Conservation (phyloP, 1,140 invertebrate species). For the Platyscapa corneri region DNA sequence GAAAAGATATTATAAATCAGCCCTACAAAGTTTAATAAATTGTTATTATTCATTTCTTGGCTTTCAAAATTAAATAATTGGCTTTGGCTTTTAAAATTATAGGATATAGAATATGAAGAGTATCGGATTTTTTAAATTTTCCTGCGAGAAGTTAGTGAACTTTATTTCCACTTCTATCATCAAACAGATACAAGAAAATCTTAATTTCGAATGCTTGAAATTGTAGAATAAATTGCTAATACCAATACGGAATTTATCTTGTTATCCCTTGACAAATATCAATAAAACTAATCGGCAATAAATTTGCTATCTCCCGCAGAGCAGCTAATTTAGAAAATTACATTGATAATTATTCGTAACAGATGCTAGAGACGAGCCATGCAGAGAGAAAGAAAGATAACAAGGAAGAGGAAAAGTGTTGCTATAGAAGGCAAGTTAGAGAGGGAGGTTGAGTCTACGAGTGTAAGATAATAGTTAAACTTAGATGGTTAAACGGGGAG, state of each 20-base stretch:
- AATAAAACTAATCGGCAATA: no score
- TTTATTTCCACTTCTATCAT: background rate
- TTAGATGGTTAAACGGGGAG: conserved; percentile 59
- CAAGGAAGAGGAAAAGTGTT: background rate
- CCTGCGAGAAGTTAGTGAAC: background rate
- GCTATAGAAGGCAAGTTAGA: background rate
- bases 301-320: background rate
- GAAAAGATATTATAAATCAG: background rate
- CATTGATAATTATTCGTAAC: conserved; percentile 33
- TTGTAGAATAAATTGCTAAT: background rate
- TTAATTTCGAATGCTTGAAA: no score
- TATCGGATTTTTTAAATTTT: background rate
- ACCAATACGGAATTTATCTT: no score
- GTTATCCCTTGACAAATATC: no score
- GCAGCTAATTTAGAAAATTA: background rate
- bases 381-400: background rate
- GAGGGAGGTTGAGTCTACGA: background rate
- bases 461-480: conserved; percentile 59
- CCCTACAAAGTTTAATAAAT: background rate
- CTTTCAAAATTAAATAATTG: background rate
- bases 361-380: background rate
- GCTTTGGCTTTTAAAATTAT: background rate
- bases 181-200: background rate
- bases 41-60: background rate
- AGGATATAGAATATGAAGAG: background rate